Evolutionary conservation across 64 coral and sea anemone species (phyloP), one percentile per base, ranked within the genome.

Genomic region (Stichodactyla mertensii): DNA sequence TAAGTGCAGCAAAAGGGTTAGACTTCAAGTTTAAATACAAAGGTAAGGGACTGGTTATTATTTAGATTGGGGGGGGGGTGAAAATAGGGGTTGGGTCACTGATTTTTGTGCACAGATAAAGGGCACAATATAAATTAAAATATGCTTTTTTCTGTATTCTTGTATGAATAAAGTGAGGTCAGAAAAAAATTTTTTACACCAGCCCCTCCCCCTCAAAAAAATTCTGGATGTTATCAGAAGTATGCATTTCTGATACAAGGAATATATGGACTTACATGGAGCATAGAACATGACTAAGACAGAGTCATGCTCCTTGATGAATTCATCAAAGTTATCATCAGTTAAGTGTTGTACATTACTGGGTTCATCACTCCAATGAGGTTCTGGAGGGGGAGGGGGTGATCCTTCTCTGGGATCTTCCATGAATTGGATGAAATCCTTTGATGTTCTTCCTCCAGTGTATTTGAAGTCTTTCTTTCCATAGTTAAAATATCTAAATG

Each of bases 361-460:
- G 4, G 92, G 86, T 23, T 91, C 58, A 56, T 97, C 95, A 57
- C 83, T 88, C 95, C 95, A 97, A 9, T 90, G 36, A 28, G 87
- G 86, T 58, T 92, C 88, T 79, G 88, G 91, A 70, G 97, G 97
- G 51, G 93, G 92, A 57, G 97, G 85, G 62, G 93, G 88, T 14
- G 93, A 90, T 2, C 92, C 92, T 90, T 99, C 97, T 88, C 86
- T 55, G 16, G 97, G 97, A 56, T 99, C 88, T 54, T 95, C 86
- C 97, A 95, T 99, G 78, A 95, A 99, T 13, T 92, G 55, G n/a
- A 99, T 99, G 27, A 99, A 99, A 88, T 99, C 97, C 69, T 99
- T 89, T 79, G 93, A 84, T 77, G 84, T 90, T 60, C 97, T 87
- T 6, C 97, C 93, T 62, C 92, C 88, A 20, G 69, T 87, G 77